Evolutionary conservation across 2,113 vertebrate genomes (phyloP), one percentile per base, ranked within the genome.

Genomic region (Cyprinodon brontotheroides): DNA sequence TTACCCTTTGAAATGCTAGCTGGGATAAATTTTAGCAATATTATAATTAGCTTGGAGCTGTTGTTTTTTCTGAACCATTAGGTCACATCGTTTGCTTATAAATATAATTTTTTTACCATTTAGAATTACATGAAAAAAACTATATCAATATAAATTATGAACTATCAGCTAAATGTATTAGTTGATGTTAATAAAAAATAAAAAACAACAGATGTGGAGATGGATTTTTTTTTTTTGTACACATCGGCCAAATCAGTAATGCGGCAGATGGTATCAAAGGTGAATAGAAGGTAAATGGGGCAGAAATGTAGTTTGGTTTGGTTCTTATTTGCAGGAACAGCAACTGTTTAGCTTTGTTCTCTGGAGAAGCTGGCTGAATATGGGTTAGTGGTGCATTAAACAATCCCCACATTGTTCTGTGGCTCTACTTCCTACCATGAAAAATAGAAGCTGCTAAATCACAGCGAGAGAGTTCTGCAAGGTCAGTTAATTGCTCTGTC

Each of bases 401-500:
- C 1, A 1, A 43, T 64, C 68, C 17, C 47, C 63, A 29, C 36
- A 10, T 45, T 83, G 48, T 57, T 63, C 43, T 37, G 20, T 36
- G 7, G 17, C 41, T 43, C 10, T 12, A 17, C 0, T 14, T 53
- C 53, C 20, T 72, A 65, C 4, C 47, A 69, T 70, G 63, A 74
- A 77, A 61, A 57, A 38, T 4, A 13, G 10, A 71, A 71, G 4
- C 41, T 65, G 68, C 41, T 61, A 3, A 20, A 65, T 84, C 72
- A 59, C 13, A 12, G n/a, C 10, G 3, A 66, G 37, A 43, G 63
- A 20, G 22, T 0, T 17, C 36, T 37, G 11, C 4, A 41, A 48
- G 65, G 69, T 41, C 47, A 37, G 64, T 60, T 72, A 60, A 86
- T 75, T 61, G 50, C 12, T 38, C 13, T 61, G 64, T 74, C 78